These are phyloP conservation scores for Varanus salvator DNA, from an alignment of 2,113 vertebrate genomes.

Conservation along the genomic window DNA sequence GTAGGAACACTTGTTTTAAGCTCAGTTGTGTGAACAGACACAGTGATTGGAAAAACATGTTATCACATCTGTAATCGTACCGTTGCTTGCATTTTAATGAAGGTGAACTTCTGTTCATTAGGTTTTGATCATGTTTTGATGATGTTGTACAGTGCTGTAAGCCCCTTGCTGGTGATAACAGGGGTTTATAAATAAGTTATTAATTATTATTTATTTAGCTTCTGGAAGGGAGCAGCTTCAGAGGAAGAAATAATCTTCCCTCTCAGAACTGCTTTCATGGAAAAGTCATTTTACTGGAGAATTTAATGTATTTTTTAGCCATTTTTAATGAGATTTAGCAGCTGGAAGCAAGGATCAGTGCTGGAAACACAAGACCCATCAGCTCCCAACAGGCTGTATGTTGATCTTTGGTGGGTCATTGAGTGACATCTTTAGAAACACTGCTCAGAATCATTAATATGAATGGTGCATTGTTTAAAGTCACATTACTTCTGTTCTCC, in stretches of 20 bases:
- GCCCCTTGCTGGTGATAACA: constrained; percentile 29
- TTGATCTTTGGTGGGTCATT: constrained; percentile 45
- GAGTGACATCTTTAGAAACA: constrained; percentile 50
- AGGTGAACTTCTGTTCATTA: constrained; percentile 60
- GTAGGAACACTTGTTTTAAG: background rate
- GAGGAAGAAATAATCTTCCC: constrained; percentile 55
- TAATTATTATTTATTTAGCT: constrained; percentile 46
- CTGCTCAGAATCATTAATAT: constrained; percentile 46
- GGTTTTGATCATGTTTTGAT: constrained; percentile 59
- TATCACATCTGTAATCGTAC: constrained; percentile 39
- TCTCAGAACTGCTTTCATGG: constrained; percentile 52
- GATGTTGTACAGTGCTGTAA: constrained; percentile 46
- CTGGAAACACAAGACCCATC: background rate
- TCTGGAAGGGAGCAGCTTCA: constrained; percentile 50
- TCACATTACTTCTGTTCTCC: constrained; percentile 1
- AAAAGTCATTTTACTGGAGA: constrained; percentile 52
- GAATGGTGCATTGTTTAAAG: constrained; percentile 46
- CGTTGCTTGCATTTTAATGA: constrained; percentile 52
- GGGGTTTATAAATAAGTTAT: constrained; percentile 63
- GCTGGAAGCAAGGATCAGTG: constrained; percentile 44
- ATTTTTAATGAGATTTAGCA: constrained; percentile 58
- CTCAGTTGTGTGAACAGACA: constrained; percentile 30
- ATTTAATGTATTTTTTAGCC: constrained; percentile 67
- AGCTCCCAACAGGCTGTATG: constrained; percentile 30
- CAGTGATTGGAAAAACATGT: constrained; percentile 34